A percentile compares a stretch with the other conserved stretches of the same genome.
Conservation (phyloP, 2,888 invertebrate genomes). For the Drosophila vallismaia region DNA sequence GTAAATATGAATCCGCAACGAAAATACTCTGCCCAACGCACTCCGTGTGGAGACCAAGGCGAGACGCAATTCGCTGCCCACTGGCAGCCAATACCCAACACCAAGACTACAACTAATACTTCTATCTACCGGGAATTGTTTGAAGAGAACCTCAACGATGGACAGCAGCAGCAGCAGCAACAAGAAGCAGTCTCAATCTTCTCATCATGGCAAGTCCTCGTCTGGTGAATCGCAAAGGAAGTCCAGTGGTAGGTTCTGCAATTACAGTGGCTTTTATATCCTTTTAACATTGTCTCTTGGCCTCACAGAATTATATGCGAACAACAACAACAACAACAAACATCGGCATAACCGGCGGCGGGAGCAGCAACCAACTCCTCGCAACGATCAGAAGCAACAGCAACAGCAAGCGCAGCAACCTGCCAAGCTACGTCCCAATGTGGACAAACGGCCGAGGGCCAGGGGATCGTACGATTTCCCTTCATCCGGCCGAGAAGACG, state of each 20-base stretch:
- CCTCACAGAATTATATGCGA: slow-evolving; percentile 72
- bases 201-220: slow-evolving; percentile 87
- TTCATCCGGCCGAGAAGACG: slow-evolving; percentile 69
- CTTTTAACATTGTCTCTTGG: neutral
- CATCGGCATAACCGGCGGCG: slow-evolving; percentile 79
- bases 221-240: slow-evolving; percentile 87
- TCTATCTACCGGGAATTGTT: slow-evolving; percentile 33
- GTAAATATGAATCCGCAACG: slow-evolving; percentile 84
- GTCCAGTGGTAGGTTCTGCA: slow-evolving; percentile 83
- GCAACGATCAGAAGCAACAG: slow-evolving; percentile 87
- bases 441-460: slow-evolving; percentile 86
- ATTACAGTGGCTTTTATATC: slow-evolving; percentile 68
- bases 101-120: slow-evolving; percentile 44
- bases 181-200: slow-evolving; percentile 88
- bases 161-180: slow-evolving; percentile 87
- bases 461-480: slow-evolving; percentile 66
- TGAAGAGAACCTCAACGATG: slow-evolving; percentile 84
- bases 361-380: slow-evolving; percentile 84
- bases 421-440: slow-evolving; percentile 85
- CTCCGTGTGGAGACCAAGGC: slow-evolving; percentile 84
- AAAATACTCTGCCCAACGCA: slow-evolving; percentile 74
- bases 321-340: slow-evolving; percentile 59
- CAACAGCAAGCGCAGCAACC: slow-evolving; percentile 71
- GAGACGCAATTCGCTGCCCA: slow-evolving; percentile 60
- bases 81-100: slow-evolving; percentile 56